phyloP scores from a whole-genome alignment of 2,888 invertebrate species.

The Stenolophus ochropezus region DNA sequence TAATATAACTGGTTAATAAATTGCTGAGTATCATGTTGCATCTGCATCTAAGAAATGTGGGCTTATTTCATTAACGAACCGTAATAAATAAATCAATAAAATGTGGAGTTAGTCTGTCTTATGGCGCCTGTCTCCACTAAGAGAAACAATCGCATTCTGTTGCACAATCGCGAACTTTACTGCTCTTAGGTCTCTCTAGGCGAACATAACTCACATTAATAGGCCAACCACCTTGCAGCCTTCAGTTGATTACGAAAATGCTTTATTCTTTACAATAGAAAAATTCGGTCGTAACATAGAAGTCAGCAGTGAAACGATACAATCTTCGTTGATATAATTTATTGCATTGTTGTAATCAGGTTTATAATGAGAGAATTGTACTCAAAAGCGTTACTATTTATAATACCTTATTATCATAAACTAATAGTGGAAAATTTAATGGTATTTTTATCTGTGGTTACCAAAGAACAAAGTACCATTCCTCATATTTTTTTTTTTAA shows the following conservation, averaged over 20 bases:
- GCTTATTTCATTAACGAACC: slow-evolving; percentile 35
- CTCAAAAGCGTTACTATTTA: too few species aligned
- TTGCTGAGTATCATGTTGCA: slow-evolving; percentile 1
- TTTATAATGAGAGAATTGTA: neutral
- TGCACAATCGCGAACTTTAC: slow-evolving; percentile 22
- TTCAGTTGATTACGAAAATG: neutral
- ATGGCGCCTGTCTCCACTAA: slow-evolving; percentile 1
- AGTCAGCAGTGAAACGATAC: neutral
- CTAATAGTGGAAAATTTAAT: too few species aligned
- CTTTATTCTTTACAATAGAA: neutral
- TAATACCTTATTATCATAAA: too few species aligned
- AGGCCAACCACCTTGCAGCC: slow-evolving; percentile 9
- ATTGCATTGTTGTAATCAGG: neutral
- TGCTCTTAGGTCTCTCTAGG: neutral
- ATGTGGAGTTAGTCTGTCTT: slow-evolving; percentile 2
- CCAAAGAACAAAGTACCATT: too few species aligned
- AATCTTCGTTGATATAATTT: neutral
- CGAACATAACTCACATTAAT: slow-evolving; percentile 6
- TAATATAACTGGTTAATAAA: too few species aligned
- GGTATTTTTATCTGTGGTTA: too few species aligned
- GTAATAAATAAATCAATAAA: slow-evolving; percentile 46
- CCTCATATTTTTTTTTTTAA: too few species aligned
- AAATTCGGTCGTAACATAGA: neutral
- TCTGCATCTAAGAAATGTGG: slow-evolving; percentile 14
- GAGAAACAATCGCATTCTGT: slow-evolving; percentile 20